Evolutionary conservation across 2,797 vertebrate genomes (phyloP).

Genomic region (Eospalax fontanierii): DNA sequence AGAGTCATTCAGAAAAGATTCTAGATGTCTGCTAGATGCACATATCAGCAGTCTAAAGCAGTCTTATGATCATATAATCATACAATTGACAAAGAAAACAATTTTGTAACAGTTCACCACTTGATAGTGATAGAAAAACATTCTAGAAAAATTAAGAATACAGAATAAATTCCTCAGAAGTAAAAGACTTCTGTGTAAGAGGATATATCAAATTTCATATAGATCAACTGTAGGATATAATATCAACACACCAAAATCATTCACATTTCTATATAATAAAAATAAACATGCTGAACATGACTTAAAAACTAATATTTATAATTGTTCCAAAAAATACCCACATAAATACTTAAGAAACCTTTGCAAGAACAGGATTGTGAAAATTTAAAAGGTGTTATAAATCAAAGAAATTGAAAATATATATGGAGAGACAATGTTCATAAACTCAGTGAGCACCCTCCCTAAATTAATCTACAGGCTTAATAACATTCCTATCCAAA

Average conservation of each 20-base stretch:
- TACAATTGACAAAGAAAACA: neutral
- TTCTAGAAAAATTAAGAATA: neutral
- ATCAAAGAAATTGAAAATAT: neutral
- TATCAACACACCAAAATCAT: neutral
- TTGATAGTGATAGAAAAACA: neutral
- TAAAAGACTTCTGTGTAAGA: neutral
- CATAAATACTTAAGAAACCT: neutral
- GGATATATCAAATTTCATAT: neutral
- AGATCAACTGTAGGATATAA: neutral
- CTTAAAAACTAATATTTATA: slow-evolving; percentile 1
- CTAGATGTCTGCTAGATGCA: neutral
- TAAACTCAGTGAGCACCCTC: neutral
- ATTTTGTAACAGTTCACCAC: neutral
- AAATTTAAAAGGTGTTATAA: neutral
- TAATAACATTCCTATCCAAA: slow-evolving; percentile 31
- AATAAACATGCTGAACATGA: neutral
- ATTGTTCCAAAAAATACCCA: neutral
- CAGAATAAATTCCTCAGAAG: neutral
- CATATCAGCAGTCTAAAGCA: neutral
- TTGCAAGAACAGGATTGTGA: neutral
- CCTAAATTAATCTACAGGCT: neutral
- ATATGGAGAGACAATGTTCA: neutral
- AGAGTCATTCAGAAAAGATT: neutral
- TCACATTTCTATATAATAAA: neutral
- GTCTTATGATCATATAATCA: neutral